These are phyloP conservation scores for Ormyrus rosae DNA, from an alignment of 2,888 invertebrate species.

Conservation along the genomic window DNA sequence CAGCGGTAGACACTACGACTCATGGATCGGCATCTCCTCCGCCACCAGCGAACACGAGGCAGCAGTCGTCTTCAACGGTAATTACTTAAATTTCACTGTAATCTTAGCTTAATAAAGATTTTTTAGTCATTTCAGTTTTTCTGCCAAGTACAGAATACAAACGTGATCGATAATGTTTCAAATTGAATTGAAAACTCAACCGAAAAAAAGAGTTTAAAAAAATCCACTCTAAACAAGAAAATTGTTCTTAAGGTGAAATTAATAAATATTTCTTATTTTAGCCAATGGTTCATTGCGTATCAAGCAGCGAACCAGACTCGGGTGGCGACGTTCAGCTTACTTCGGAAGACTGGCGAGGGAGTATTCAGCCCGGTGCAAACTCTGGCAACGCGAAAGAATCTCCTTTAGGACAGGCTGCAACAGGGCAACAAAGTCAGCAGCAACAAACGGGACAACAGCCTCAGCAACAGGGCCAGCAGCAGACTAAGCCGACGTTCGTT, in stretches of 20 bases:
- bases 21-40: conserved; percentile 74
- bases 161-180: neutral
- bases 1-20: conserved; percentile 74
- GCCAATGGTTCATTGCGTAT: conserved; percentile 92
- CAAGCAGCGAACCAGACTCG: conserved; percentile 89
- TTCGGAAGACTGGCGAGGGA: conserved; percentile 70
- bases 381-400: conserved; percentile 70
- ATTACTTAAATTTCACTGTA: conserved; percentile 7
- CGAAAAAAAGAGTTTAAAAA: too few relatives aligned
- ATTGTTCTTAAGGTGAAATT: neutral
- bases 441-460: conserved; percentile 63
- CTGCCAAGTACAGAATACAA: neutral
- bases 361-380: conserved; percentile 51
- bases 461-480: conserved; percentile 60
- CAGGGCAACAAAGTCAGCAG: conserved; percentile 55
- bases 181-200: neutral
- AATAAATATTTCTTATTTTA: conserved; percentile 65
- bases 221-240: too few relatives aligned
- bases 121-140: conserved; percentile 24
- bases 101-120: neutral
- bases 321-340: conserved; percentile 74
- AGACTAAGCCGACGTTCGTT: conserved; percentile 67
- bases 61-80: conserved; percentile 66
- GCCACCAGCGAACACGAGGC: conserved; percentile 69
- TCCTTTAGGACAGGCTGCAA: conserved; percentile 64